Evolutionary conservation across 92 coral and sea anemone genomes (phyloP), one percentile per base, ranked within the genome.

Genomic region (Epizoanthus rinbou): DNA sequence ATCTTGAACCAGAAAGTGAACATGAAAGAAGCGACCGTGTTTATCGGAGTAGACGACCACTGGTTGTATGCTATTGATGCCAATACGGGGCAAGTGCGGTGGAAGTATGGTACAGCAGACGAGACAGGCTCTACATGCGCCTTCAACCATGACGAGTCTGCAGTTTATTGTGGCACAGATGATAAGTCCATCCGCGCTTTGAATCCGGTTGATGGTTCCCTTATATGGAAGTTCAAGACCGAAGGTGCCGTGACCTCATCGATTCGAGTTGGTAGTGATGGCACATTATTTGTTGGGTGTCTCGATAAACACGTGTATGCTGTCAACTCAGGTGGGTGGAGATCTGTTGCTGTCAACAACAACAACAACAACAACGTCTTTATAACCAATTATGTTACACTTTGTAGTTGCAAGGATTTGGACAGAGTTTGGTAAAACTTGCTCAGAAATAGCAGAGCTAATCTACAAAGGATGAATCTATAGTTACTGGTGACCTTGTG

Each of bases 41-140:
- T 91, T 75, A 71, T 95, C 74, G 95, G 98, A 53, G 92, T 95
- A 22, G 98, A 95, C 31, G 98, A 95, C 76, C 98, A 95, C 72
- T 89, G 93, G 93, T 88, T 95, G 22, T 95, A 95, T 83, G 98
- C 98, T 7, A 57, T 95, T 75, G 98, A 95, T 73, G 91, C 96
- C n/a, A 86, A 67, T 54, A 86, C 89, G 6, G 98, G 98, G 19
- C 79, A 88, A 53, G 57, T 93, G 73, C 87, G 90, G 81, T 95
- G 98, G 98, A 95, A 93, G 64, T 89, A 93, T 81, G 94, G 94
- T 16, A 95, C 98, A 5, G 98, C 98, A 1, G 98, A 94, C 60
- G 98, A 95, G 65, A 95, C 98, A 2, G 98, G 98, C 28, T 95
- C 98, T 11, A 89, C 85, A 60, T 95, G 98, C 83, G 92, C 86